Base-by-base conservation (phyloP, 2,113 vertebrate species). In the Tretioscincus oriximinensis region DNA sequence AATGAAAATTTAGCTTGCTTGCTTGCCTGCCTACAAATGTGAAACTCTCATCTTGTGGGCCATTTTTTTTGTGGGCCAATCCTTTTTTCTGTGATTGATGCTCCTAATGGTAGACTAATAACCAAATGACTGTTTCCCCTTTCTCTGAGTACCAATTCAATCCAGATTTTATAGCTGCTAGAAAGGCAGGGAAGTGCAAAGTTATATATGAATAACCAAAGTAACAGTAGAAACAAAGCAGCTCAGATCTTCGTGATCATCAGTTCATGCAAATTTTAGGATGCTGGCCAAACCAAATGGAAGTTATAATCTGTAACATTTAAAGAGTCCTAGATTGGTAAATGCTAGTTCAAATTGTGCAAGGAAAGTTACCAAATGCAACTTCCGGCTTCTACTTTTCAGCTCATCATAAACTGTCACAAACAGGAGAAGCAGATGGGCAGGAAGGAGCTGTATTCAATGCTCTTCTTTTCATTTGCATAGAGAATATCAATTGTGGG, bases 91-190 rank as follows among this genome's bases (percentile, higher is more conserved):
- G 18, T 35, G 31, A 73, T 80, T 77, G 77, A 24, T 49, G 4
- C 21, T 8, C 14, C 70, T 58, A 18, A 24, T 1, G 5, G 77
- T 68, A 63, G 80, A 76, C 71, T 47, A 61, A 74, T 82, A 82
- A 83, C 70, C 1, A 2, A 51, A 58, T 31, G 64, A 63, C 58
- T 72, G 81, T 70, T 79, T 77, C 68, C 51, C 58, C 66, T 10
- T 72, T 73, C 77, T 68, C 73, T 28, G 77, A 54, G 79, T 85
- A 64, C 72, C n/a, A 12, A 22, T 69, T 70, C 58, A 76, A 73
- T 58, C 70, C 49, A 68, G 47, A 35, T 61, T 22, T 24, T 7
- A 45, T 73, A 63, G 61, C 45, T 51, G 14, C 29, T 61, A 35
- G 81, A 80, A 67, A 26, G 80, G 35, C 9, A 64, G 20, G 22